Evolutionary conservation across 2,113 vertebrate genomes (phyloP).

Genomic region (Rhadina sibilatrix): DNA sequence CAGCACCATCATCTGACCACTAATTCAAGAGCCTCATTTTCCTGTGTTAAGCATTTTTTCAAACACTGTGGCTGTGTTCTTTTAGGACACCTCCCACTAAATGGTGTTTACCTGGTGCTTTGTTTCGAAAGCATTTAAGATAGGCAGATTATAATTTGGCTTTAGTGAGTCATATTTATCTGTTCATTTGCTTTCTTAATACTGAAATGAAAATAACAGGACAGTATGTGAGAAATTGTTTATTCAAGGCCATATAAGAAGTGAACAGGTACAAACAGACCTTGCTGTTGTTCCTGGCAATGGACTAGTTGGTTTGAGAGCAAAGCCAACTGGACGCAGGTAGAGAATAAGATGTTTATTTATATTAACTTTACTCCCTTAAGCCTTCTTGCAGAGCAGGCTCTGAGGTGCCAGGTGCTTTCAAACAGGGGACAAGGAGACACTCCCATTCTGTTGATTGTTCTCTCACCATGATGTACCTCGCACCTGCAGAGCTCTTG

Average conservation of each 20-base stretch:
- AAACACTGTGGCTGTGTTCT: not conserved
- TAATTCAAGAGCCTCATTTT: constrained; percentile 20
- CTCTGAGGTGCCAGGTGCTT: not conserved
- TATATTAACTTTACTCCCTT: not conserved
- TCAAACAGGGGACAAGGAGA: not conserved
- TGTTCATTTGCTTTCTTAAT: not conserved
- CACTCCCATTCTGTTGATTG: not conserved
- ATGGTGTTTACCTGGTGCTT: not conserved
- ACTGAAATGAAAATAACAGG: not conserved
- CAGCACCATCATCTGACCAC: not conserved
- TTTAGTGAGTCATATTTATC: not conserved
- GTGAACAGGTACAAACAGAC: not conserved
- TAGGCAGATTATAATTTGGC: not conserved
- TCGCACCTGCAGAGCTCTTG: not conserved
- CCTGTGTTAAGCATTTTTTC: constrained; percentile 5
- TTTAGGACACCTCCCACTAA: not conserved
- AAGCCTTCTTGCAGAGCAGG: not conserved
- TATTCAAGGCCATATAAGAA: not conserved
- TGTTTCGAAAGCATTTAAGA: not conserved
- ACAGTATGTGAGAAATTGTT: not conserved
- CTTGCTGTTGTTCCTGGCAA: not conserved
- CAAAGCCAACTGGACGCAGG: not conserved
- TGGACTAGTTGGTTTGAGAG: not conserved
- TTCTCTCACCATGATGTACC: not conserved
- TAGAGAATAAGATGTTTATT: not conserved